Evolutionary conservation across 2,888 invertebrate species (phyloP), one percentile per base, ranked within the genome.

Genomic region (Scaptomyza tumidula): DNA sequence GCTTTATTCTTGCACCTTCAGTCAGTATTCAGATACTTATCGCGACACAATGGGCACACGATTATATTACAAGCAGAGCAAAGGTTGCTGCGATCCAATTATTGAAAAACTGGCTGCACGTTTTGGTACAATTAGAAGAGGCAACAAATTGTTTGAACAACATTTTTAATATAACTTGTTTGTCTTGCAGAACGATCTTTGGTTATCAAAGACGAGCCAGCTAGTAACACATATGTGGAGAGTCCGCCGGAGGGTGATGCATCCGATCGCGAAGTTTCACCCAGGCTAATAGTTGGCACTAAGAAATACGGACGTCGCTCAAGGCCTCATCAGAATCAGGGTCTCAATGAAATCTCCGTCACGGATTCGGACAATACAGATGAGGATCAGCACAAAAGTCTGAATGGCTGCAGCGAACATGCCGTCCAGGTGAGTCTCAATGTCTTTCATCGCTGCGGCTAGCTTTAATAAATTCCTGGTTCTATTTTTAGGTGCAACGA

Each of bases 261-360:
- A 6, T 94, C 95, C 0, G 95, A 94, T 72, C 93, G 95, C 41
- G 96, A 96, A 91, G 94, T 95, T 11, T 95, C 95, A 0, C 96
- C 96, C 4, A 95, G 95, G 88, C 94, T 95, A 75, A 94, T 95
- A 0, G 95, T 95, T 82, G 96, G 96, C 1, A 94, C 95, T 27
- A 96, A 96, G 89, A 95, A 95, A 90, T 96, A 96, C 91, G 96
- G 96, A 0, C 93, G 96, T 0, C 93, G 96, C 49, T 95, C 95
- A 3, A 93, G 95, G 43, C 95, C 95, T 0, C 93, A 93, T n/a
- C 86, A 82, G 33, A 59, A 63, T 44, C 19, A 57, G 24, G 82
- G 79, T 5, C 62, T 86, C 14, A 63, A 80, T 41, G 83, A 73
- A 41, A 24, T 73, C 7, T 81, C 85, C 0, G 72, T 84, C 0